Evolutionary conservation across 2,797 vertebrate species (phyloP), one percentile per base, ranked within the genome.

Genomic region (Sphenopsis melanotis): DNA sequence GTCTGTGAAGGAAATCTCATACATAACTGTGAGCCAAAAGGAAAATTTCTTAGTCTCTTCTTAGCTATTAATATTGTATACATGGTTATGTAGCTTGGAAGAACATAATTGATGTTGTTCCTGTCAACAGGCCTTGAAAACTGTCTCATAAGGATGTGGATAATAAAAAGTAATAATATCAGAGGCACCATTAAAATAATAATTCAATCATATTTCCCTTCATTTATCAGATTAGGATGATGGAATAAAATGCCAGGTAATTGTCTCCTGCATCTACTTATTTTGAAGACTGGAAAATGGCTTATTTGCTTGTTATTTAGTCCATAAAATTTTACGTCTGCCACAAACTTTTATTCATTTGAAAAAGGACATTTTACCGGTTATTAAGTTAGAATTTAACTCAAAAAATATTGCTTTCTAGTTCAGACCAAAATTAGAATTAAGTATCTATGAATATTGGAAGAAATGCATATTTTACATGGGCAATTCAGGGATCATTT

Each of bases 51-150:
- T 80, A 63, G 32, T 74, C 20, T 80, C 15, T 68, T 89, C 63
- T 68, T 56, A 42, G 7, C 26, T 13, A 4, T 78, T 57, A 64
- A 13, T 37, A 41, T 44, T 26, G 11, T 55, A 42, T 36, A 87
- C 42, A 42, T n/a, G 18, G 46, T 34, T 90, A 71, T 32, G 18
- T 75, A 63, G 4, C 4, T 22, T 55, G 39, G 49, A 91, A 88
- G 36, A 85, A 90, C 15, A 41, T 71, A 93, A 87, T 68, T 91
- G 41, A 59, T 86, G 60, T 26, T 75, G 22, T 12, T 81, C 4
- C 18, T 90, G 79, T 86, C 64, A 87, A 71, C 21, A 80, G 56
- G 39, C 49, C 29, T 77, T 74, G 36, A 83, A 95, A 92, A 83
- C 12, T 49, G 5, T 71, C 60, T 90, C 2, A 32, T 91, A 81